phyloP scores from a whole-genome alignment of 2,888 invertebrate species.

The Fragum fragum region DNA sequence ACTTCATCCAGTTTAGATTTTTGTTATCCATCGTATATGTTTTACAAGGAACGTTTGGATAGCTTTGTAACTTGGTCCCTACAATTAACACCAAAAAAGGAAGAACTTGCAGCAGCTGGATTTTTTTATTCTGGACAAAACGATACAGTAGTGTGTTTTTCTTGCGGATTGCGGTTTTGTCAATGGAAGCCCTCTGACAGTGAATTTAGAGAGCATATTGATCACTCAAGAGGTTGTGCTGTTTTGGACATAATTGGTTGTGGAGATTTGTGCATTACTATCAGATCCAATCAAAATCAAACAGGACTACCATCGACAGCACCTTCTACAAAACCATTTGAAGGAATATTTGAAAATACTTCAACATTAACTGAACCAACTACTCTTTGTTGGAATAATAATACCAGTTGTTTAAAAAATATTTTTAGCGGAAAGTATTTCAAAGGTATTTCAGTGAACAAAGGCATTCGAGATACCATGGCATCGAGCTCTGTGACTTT shows the following conservation, averaged over 20 bases:
- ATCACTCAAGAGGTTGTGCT: slow-evolving; percentile 26
- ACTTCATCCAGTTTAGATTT: not conserved
- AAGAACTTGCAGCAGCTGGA: slow-evolving; percentile 3
- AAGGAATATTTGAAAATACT: not conserved
- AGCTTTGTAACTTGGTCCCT: slow-evolving; percentile 35
- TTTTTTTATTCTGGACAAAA: slow-evolving; percentile 9
- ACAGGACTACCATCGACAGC: not conserved
- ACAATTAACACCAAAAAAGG: slow-evolving; percentile 40
- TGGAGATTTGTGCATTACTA: not conserved
- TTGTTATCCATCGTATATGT: not conserved
- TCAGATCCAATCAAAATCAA: slow-evolving; percentile 1
- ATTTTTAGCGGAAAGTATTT: too few relatives aligned
- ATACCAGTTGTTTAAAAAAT: too few relatives aligned
- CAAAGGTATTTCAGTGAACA: too few relatives aligned
- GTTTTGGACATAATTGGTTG: slow-evolving; percentile 38
- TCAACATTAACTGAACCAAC: too few relatives aligned
- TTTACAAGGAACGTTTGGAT: not conserved
- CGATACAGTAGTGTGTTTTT: slow-evolving; percentile 3
- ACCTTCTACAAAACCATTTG: too few relatives aligned
- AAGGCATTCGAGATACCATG: not conserved
- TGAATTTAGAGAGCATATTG: not conserved
- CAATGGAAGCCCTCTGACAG: slow-evolving; percentile 5
- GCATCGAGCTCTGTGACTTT: not conserved
- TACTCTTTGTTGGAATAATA: too few relatives aligned
- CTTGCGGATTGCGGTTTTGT: slow-evolving; percentile 1